These are phyloP conservation scores for Pelodytes ibericus DNA, from an alignment of 2,797 vertebrate genomes.

Conservation along the genomic window DNA sequence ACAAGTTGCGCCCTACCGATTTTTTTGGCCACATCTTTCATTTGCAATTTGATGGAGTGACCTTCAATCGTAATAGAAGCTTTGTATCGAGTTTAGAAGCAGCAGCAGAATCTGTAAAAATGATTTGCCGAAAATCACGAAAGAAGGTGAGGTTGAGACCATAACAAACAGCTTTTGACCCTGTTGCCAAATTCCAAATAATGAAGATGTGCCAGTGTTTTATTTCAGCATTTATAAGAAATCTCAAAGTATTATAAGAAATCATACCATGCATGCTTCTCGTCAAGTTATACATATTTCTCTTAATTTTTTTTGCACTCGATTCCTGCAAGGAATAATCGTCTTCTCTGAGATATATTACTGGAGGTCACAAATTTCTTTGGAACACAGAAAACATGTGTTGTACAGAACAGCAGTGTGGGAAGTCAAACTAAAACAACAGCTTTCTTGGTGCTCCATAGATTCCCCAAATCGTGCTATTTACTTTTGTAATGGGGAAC, in stretches of 20 bases:
- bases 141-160: slow-evolving; percentile 40
- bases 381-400: slow-evolving; percentile 15
- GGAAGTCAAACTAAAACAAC: slow-evolving; percentile 5
- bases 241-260: slow-evolving; percentile 25
- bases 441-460: neutral
- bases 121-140: slow-evolving; percentile 49
- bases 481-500: neutral
- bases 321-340: slow-evolving; percentile 33
- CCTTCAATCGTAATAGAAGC: slow-evolving; percentile 38
- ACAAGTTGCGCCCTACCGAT: slow-evolving; percentile 1
- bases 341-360: slow-evolving; percentile 40
- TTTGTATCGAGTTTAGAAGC: slow-evolving; percentile 34
- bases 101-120: slow-evolving; percentile 27
- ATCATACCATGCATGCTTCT: slow-evolving; percentile 35
- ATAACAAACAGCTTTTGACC: slow-evolving; percentile 54
- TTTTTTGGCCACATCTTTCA: slow-evolving; percentile 35
- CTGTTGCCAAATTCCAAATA: slow-evolving; percentile 43
- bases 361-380: slow-evolving; percentile 34
- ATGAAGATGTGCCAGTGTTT: slow-evolving; percentile 45
- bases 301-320: slow-evolving; percentile 4
- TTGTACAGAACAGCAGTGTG: neutral
- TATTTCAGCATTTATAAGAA: slow-evolving; percentile 49
- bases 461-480: neutral
- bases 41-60: slow-evolving; percentile 42
- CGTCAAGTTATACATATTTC: slow-evolving; percentile 50